Percentiles rank a stretch among this genome's conserved stretches.
phyloP scores from a whole-genome alignment of 2,888 invertebrate genomes.

The Erebia aethiops region DNA sequence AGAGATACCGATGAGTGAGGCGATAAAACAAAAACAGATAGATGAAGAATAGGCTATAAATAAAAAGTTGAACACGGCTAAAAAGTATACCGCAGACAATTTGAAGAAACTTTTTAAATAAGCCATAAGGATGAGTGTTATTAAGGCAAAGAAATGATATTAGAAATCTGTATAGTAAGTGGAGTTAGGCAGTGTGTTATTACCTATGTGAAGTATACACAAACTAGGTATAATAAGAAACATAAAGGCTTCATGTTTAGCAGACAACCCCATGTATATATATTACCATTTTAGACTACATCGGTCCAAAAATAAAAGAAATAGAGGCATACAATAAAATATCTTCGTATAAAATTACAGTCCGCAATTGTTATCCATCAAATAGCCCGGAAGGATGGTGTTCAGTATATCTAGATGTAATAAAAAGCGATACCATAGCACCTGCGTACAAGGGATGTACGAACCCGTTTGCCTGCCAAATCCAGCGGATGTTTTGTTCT shows the following conservation, averaged over 20 bases:
- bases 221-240: not conserved
- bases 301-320: not conserved
- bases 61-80: not conserved
- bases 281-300: not conserved
- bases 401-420: slow-evolving; percentile 3
- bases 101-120: not conserved
- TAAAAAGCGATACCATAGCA: slow-evolving; percentile 32
- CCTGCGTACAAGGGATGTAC: slow-evolving; percentile 36
- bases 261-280: not conserved
- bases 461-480: slow-evolving; percentile 18
- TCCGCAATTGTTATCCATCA: not conserved
- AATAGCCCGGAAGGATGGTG: slow-evolving; percentile 27
- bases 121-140: not conserved
- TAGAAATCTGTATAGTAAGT: not conserved
- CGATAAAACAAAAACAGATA: slow-evolving; percentile 3
- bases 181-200: not conserved
- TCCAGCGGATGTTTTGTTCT: slow-evolving; percentile 9
- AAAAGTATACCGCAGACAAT: not conserved
- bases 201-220: not conserved
- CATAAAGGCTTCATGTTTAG: not conserved
- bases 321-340: not conserved
- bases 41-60: not conserved
- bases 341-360: not conserved
- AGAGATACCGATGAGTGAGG: slow-evolving; percentile 7
- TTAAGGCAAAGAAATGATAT: not conserved